Base-by-base conservation (phyloP, 2,888 invertebrate genomes). In the Drosophila pseudotakahashii region DNA sequence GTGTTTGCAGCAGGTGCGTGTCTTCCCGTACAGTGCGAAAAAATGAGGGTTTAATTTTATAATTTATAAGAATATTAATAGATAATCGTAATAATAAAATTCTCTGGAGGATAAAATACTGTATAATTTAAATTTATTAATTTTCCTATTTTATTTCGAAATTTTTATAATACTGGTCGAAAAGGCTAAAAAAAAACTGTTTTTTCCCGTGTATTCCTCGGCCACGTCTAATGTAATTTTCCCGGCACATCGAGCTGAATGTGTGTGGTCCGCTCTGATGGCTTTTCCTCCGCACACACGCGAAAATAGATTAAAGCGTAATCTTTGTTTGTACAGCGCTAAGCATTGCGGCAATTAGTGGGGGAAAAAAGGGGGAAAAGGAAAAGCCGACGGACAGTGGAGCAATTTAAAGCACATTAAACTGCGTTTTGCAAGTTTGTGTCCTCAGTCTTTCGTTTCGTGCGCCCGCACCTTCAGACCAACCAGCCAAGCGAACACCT, bases 291-390 rank as follows among this genome's bases (percentile, higher is more conserved):
- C 66, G 55, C 48, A 47, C 47, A 47, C 47, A 32, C 32, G 71
- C 70, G 69, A 86, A 88, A 89, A 85, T 76, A 89, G 84, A 85
- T 85, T 85, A 89, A 89, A 89, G 84, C 73, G 83, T 88, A 84
- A 84, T 89, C 83, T 89, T 85, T 88, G 88, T 89, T 89, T 89
- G 89, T 79, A 89, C 76, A 84, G 74, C 79, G 77, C 73, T 79
- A 77, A 89, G 86, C 79, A 82, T 78, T 78, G 81, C 61, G 37
- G 82, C 89, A 87, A 83, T 83, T 83, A 83, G 75, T 54, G 50
- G 26, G 26, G 48, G 37, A 34, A 59, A 52, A 34, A 59, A 52
- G 50, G 51, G 44, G 19, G 59, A n/a, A 11, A 11, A 34, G 34
- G 34, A 11, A 34, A 44, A 42, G 39, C 51, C 16, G 42, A 39